Percentiles rank a stretch among this genome's conserved stretches.
phyloP scores from a whole-genome alignment of 2,888 invertebrate species.

The Microdon myrmicae region DNA sequence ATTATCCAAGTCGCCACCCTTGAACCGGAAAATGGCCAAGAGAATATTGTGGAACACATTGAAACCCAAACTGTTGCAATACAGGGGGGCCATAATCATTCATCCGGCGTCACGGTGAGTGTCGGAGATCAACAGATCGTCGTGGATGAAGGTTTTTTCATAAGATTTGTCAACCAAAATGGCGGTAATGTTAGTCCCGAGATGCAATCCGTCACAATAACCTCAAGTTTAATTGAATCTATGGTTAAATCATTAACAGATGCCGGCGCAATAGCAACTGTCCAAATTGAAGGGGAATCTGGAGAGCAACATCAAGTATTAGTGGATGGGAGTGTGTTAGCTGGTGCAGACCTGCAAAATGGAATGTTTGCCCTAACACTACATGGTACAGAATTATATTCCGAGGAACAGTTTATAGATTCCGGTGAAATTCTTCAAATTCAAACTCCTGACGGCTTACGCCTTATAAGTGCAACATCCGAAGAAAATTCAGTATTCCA shows the following conservation, averaged over 20 bases:
- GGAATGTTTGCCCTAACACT: no score
- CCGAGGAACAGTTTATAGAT: slow-evolving; percentile 34
- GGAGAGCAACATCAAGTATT: slow-evolving; percentile 70
- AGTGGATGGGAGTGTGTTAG: slow-evolving; percentile 21
- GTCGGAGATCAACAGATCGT: slow-evolving; percentile 67
- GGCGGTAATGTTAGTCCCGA: not conserved
- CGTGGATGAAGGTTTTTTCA: slow-evolving; percentile 51
- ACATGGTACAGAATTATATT: slow-evolving; percentile 28
- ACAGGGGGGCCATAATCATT: not conserved
- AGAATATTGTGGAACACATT: slow-evolving; percentile 10
- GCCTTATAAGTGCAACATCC: slow-evolving; percentile 26
- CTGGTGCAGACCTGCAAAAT: slow-evolving; percentile 21
- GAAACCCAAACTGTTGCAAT: not conserved
- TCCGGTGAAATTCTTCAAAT: slow-evolving; percentile 32
- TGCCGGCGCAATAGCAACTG: slow-evolving; percentile 82
- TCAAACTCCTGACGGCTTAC: slow-evolving; percentile 31
- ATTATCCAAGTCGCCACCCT: slow-evolving; percentile 19
- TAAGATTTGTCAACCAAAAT: not conserved
- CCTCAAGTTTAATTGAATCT: slow-evolving; percentile 32
- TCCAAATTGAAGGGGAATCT: slow-evolving; percentile 79
- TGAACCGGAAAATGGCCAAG: slow-evolving; percentile 23
- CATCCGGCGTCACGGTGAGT: slow-evolving; percentile 5
- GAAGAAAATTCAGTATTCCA: slow-evolving; percentile 55
- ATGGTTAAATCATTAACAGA: slow-evolving; percentile 30
- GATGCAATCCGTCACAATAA: slow-evolving; percentile 37